Conservation (phyloP, 2,797 vertebrate genomes). For the Argyrosomus regius region DNA sequence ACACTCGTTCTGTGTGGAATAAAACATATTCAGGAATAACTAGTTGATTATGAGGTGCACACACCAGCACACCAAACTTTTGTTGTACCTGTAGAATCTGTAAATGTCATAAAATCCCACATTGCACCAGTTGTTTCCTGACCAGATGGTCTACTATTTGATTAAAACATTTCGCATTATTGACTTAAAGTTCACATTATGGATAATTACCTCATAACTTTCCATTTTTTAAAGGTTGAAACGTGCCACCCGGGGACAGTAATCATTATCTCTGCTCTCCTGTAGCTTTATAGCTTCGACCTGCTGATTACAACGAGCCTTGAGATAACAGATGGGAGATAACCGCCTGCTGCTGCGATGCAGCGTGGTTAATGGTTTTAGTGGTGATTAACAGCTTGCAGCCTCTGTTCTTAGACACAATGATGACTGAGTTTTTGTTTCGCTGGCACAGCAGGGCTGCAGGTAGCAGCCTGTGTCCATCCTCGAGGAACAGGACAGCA, state of each 20-base stretch:
- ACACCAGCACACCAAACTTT: neutral
- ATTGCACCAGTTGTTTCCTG: no score
- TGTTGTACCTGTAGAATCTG: neutral
- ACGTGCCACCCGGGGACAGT: neutral
- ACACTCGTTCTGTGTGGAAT: neutral
- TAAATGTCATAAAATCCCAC: neutral
- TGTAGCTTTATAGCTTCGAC: neutral
- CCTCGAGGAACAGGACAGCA: neutral
- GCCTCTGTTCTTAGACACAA: slow-evolving; percentile 16
- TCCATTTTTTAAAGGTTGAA: neutral
- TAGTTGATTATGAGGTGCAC: neutral
- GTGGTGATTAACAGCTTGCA: slow-evolving; percentile 48
- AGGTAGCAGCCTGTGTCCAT: neutral
- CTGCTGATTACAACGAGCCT: neutral
- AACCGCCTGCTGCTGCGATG: slow-evolving; percentile 23
- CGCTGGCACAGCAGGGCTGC: neutral
- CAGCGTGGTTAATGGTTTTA: slow-evolving; percentile 47
- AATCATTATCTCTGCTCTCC: neutral
- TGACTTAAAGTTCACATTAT: neutral
- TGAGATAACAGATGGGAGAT: slow-evolving; percentile 43
- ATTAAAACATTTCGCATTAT: neutral
- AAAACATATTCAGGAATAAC: neutral
- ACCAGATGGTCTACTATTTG: no score
- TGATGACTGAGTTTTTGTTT: slow-evolving; percentile 28
- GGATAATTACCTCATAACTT: no score